Percentiles rank a stretch among this genome's conserved stretches.
phyloP scores from a whole-genome alignment of 2,888 invertebrate genomes.

The Drosophila atripex region DNA sequence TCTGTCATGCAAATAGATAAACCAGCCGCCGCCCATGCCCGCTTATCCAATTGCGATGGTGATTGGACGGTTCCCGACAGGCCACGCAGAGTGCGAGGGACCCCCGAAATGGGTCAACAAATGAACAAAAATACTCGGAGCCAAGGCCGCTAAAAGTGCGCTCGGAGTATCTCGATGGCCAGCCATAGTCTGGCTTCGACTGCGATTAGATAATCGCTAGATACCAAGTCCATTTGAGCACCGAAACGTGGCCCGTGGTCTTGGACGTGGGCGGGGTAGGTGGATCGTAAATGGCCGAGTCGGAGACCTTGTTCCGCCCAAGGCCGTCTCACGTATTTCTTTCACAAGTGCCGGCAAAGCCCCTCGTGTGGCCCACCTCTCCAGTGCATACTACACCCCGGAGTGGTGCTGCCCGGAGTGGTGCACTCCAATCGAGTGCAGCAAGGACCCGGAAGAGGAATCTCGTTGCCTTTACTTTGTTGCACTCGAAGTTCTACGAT shows the following conservation, averaged over 20 bases:
- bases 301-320: neutral
- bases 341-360: no score
- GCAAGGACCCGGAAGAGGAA: neutral
- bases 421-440: neutral
- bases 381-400: neutral
- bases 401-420: neutral
- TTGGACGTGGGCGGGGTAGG: neutral
- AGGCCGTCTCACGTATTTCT: neutral
- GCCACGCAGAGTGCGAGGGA: neutral
- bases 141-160: neutral
- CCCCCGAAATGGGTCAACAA: slow-evolving; percentile 7
- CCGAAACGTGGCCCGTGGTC: neutral
- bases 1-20: slow-evolving; percentile 32
- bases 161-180: neutral
- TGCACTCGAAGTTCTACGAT: no score
- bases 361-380: no score
- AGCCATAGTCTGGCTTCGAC: slow-evolving; percentile 1
- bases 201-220: neutral
- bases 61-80: neutral
- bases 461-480: no score
- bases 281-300: neutral
- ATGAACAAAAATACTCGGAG: neutral
- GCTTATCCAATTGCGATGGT: slow-evolving; percentile 21
- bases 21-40: neutral
- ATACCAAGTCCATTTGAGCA: neutral